phyloP scores from a whole-genome alignment of 2,888 invertebrate species.

The Proisotoma minuta region DNA sequence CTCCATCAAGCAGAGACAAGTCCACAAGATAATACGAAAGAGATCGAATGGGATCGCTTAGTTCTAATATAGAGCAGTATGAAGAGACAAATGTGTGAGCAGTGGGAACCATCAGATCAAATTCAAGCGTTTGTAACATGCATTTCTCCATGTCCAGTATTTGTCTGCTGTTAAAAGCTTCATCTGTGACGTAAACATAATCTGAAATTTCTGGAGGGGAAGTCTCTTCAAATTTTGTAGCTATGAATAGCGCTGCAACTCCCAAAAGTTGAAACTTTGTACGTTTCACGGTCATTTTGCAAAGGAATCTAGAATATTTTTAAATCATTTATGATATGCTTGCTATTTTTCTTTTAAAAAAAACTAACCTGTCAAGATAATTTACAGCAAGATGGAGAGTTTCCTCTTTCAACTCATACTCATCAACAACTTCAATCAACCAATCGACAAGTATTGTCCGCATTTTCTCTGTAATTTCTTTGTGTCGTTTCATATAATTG shows the following conservation, averaged over 20 bases:
- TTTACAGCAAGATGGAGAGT: slow-evolving; percentile 89
- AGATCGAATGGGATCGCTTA: slow-evolving; percentile 57
- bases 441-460: slow-evolving; percentile 92
- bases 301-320: slow-evolving; percentile 78
- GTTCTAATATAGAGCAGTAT: slow-evolving; percentile 66
- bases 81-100: slow-evolving; percentile 76
- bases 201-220: slow-evolving; percentile 93
- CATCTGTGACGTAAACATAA: slow-evolving; percentile 97
- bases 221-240: slow-evolving; percentile 97
- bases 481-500: slow-evolving; percentile 89
- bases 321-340: background rate
- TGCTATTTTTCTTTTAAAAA: too few species aligned
- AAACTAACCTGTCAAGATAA: slow-evolving; percentile 72
- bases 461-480: slow-evolving; percentile 88
- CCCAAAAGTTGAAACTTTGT: slow-evolving; percentile 92
- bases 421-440: slow-evolving; percentile 94
- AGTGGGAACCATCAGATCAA: slow-evolving; percentile 86
- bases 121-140: slow-evolving; percentile 80
- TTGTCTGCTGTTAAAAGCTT: slow-evolving; percentile 86
- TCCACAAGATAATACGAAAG: slow-evolving; percentile 59
- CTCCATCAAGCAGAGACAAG: slow-evolving; percentile 76
- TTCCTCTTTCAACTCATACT: slow-evolving; percentile 86
- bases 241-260: slow-evolving; percentile 93
- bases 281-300: slow-evolving; percentile 88
- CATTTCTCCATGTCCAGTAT: slow-evolving; percentile 92